phyloP scores from a whole-genome alignment of 2,113 vertebrate species.

The Pelvicachromis taeniatus region DNA sequence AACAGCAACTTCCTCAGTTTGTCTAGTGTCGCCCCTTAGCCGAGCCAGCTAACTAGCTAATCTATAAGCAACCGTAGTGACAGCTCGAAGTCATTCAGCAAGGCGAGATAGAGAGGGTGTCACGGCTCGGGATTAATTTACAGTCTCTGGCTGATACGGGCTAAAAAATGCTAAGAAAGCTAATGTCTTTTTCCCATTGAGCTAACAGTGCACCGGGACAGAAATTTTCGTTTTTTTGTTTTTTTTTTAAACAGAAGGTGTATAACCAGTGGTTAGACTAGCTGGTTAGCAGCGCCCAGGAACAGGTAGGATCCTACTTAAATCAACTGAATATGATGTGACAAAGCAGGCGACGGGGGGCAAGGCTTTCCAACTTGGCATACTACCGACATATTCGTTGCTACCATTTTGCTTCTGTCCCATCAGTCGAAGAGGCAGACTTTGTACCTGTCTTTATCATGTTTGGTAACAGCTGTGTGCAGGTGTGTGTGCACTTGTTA shows the following conservation, averaged over 20 bases:
- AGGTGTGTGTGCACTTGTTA: not conserved
- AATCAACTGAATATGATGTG: not conserved
- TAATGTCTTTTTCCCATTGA: not conserved
- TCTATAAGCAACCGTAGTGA: slow-evolving; percentile 40
- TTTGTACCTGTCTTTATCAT: slow-evolving; percentile 6
- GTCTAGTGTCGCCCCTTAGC: slow-evolving; percentile 42
- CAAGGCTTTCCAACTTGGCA: not conserved
- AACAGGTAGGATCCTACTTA: not conserved
- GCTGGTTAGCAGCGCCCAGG: not conserved
- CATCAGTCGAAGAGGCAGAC: not conserved
- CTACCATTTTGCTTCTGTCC: not conserved
- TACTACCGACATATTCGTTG: not conserved
- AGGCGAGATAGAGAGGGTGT: not conserved
- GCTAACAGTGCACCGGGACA: not conserved
- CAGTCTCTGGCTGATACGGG: not conserved
- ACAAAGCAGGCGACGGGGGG: not conserved
- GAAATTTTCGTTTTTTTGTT: not conserved
- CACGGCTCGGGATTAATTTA: slow-evolving; percentile 14
- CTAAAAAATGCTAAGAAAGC: not conserved
- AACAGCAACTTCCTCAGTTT: slow-evolving; percentile 14
- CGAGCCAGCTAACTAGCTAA: slow-evolving; percentile 59
- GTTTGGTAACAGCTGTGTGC: not conserved
- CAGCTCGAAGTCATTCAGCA: slow-evolving; percentile 53
- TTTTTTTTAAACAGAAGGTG: not conserved
- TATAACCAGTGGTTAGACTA: not conserved